Conservation (phyloP, 2,113 vertebrate genomes). For the Melanocharis versteri region DNA sequence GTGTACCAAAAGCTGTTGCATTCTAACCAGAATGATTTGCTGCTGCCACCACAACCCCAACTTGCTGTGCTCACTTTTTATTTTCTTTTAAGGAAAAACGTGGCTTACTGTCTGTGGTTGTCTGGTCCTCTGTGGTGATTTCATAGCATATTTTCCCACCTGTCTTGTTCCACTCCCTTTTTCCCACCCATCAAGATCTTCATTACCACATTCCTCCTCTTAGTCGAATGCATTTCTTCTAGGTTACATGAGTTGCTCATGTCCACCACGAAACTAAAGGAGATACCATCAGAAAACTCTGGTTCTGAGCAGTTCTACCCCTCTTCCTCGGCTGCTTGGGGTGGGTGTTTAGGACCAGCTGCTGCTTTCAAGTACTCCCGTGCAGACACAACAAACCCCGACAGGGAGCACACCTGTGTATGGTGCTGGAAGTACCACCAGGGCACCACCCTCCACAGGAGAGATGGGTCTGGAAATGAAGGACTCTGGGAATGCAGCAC, state of each 20-base stretch:
- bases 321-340: neutral
- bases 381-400: neutral
- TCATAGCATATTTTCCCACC: neutral
- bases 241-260: neutral
- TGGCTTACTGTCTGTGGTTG: neutral
- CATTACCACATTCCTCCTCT: neutral
- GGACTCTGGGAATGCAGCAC: neutral
- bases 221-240: neutral
- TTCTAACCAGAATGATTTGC: neutral
- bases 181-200: neutral
- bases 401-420: neutral
- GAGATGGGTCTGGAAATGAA: neutral
- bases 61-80: neutral
- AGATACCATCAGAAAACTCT: neutral
- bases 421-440: neutral
- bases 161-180: conserved; percentile 15
- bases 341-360: neutral
- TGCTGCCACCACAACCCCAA: neutral
- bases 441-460: neutral
- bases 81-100: neutral
- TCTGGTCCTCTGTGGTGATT: neutral
- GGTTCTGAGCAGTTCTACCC: neutral
- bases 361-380: neutral
- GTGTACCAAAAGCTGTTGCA: neutral
- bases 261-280: neutral